Evolutionary conservation across 2,888 invertebrate species (phyloP).

Genomic region (Campoletis raptor): DNA sequence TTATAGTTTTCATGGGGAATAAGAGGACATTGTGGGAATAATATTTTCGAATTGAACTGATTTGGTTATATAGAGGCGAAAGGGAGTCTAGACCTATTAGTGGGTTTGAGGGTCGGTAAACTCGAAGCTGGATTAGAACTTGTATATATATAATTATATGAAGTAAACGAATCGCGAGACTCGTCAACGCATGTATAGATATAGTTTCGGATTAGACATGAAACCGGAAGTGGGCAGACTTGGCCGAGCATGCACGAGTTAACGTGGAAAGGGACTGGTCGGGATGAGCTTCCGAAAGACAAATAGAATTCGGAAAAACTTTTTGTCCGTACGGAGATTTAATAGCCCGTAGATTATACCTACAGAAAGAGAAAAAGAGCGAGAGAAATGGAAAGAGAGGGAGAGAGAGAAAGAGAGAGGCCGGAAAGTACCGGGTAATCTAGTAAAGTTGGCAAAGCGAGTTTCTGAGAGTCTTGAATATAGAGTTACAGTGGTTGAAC

Average conservation of each 20-base stretch:
- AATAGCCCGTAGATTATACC: constrained; percentile 77
- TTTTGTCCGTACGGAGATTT: constrained; percentile 79
- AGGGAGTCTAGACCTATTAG: constrained; percentile 82
- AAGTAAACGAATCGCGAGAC: constrained; percentile 60
- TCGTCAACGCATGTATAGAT: constrained; percentile 57
- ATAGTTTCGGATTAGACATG: constrained; percentile 48
- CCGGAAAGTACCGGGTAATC: constrained; percentile 45
- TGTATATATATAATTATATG: constrained; percentile 15
- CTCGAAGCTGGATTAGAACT: constrained; percentile 71
- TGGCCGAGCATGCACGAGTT: constrained; percentile 65
- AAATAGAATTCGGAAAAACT: constrained; percentile 83
- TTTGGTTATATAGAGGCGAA: constrained; percentile 60
- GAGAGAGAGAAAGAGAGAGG: constrained; percentile 30
- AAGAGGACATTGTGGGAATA: constrained; percentile 17
- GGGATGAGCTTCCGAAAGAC: constrained; percentile 77
- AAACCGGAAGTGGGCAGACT: constrained; percentile 69
- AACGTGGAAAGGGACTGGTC: constrained; percentile 46
- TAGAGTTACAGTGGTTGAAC: neutral
- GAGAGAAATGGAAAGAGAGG: constrained; percentile 38
- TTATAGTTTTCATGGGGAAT: neutral
- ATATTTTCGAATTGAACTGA: constrained; percentile 28
- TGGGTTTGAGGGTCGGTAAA: constrained; percentile 78
- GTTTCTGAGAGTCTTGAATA: neutral
- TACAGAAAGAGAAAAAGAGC: constrained; percentile 21
- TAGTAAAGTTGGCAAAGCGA: constrained; percentile 38